These are phyloP conservation scores for Equus quagga DNA, from an alignment of 2,113 vertebrate genomes.

Conservation along the genomic window DNA sequence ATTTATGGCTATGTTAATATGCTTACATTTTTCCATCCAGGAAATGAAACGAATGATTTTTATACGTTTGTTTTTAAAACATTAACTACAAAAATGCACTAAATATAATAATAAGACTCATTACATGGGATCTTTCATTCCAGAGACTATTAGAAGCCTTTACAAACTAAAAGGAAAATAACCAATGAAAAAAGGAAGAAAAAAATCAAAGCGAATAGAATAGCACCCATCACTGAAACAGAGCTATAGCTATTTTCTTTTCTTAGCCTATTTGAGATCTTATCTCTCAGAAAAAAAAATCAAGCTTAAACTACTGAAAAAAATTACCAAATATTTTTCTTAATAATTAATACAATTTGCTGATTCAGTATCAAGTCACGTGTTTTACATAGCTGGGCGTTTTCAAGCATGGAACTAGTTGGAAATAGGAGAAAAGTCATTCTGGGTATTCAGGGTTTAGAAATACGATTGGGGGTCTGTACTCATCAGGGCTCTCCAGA, in stretches of 20 bases:
- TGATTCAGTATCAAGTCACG: neutral
- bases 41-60: slow-evolving; percentile 48
- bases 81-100: slow-evolving; percentile 46
- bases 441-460: neutral
- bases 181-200: neutral
- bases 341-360: neutral
- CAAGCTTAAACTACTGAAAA: neutral
- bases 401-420: neutral
- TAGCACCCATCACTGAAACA: neutral
- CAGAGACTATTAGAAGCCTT: slow-evolving; percentile 42
- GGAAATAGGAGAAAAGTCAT: neutral
- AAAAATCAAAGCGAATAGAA: neutral
- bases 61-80: slow-evolving; percentile 24
- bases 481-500: neutral
- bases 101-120: slow-evolving; percentile 45
- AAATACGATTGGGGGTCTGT: neutral
- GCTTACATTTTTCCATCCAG: slow-evolving; percentile 32
- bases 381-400: neutral
- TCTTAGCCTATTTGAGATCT: neutral
- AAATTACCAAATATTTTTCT: neutral
- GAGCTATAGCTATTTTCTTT: neutral
- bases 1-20: slow-evolving; percentile 42
- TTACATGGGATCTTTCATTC: slow-evolving; percentile 26
- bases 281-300: neutral
- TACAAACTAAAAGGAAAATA: slow-evolving; percentile 61